Conservation (phyloP, 2,797 vertebrate genomes). For the Loris lydekkerianus region DNA sequence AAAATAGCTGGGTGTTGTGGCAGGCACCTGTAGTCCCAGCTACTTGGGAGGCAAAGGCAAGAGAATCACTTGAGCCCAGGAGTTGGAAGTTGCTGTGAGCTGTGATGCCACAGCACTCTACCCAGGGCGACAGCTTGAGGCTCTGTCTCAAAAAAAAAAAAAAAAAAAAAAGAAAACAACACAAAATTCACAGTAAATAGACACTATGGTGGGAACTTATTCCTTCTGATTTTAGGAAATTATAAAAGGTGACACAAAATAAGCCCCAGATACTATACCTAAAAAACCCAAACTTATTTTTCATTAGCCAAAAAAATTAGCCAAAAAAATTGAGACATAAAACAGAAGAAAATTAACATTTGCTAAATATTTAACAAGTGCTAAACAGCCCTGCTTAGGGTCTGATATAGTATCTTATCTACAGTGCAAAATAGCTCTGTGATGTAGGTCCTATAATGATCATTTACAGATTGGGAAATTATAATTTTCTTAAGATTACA, state of each 20-base stretch:
- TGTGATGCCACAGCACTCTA: too few relatives aligned
- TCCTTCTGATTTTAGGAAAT: conserved; percentile 40
- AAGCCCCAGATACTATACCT: not conserved
- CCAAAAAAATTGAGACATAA: not conserved
- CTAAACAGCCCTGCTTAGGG: conserved; percentile 1
- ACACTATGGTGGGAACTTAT: not conserved
- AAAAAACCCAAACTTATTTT: not conserved
- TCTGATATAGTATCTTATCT: not conserved
- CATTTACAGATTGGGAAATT: conserved; percentile 39
- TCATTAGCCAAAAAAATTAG: not conserved
- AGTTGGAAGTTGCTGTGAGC: too few relatives aligned
- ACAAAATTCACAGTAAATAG: conserved; percentile 56
- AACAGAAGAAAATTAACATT: conserved; percentile 11
- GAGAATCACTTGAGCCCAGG: too few relatives aligned
- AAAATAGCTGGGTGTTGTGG: too few relatives aligned
- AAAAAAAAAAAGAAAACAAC: not conserved
- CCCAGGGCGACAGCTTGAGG: too few relatives aligned
- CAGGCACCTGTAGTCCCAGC: too few relatives aligned
- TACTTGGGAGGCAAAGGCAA: too few relatives aligned
- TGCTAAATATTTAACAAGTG: not conserved
- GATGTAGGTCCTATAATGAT: not conserved
- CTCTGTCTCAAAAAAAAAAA: too few relatives aligned
- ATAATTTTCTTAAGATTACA: conserved; percentile 5
- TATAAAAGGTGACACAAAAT: conserved; percentile 44
- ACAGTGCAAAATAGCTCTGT: conserved; percentile 37